These are phyloP conservation scores for Oryzias woworae DNA, from an alignment of 2,113 vertebrate genomes.

Conservation along the genomic window DNA sequence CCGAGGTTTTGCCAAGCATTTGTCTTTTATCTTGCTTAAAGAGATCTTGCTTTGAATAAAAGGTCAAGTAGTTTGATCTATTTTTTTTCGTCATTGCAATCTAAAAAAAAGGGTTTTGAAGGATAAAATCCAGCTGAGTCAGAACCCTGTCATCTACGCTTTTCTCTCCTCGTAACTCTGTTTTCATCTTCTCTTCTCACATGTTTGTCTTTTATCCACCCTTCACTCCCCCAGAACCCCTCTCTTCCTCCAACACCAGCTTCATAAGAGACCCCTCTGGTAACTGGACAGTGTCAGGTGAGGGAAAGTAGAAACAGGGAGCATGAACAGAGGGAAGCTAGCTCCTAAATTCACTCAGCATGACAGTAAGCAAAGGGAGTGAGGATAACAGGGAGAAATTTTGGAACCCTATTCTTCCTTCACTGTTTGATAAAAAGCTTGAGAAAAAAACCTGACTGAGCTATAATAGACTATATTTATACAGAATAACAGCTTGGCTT, in stretches of 20 bases:
- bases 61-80: conserved; percentile 14
- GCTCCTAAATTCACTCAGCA: too few species aligned
- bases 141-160: conserved; percentile 14
- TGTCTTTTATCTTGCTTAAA: conserved; percentile 28
- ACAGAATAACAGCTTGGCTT: conserved; percentile 59
- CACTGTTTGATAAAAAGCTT: conserved; percentile 53
- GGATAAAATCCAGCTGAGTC: conserved; percentile 7
- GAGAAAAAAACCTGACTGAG: conserved; percentile 50
- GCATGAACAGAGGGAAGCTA: background rate
- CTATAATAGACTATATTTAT: conserved; percentile 44
- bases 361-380: conserved; percentile 1
- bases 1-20: conserved; percentile 23
- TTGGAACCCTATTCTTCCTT: conserved; percentile 40
- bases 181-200: conserved; percentile 40
- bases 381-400: conserved; percentile 22
- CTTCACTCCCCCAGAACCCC: conserved; percentile 67
- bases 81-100: background rate
- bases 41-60: conserved; percentile 21
- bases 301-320: conserved; percentile 34
- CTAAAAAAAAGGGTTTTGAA: background rate
- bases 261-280: conserved; percentile 61
- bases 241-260: conserved; percentile 30
- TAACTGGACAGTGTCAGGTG: conserved; percentile 77
- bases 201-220: conserved; percentile 62
- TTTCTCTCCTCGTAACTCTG: conserved; percentile 26